A percentile compares a stretch with the other conserved stretches of the same genome.
phyloP scores from a whole-genome alignment of 2,113 vertebrate genomes.

The Noctilio leporinus region DNA sequence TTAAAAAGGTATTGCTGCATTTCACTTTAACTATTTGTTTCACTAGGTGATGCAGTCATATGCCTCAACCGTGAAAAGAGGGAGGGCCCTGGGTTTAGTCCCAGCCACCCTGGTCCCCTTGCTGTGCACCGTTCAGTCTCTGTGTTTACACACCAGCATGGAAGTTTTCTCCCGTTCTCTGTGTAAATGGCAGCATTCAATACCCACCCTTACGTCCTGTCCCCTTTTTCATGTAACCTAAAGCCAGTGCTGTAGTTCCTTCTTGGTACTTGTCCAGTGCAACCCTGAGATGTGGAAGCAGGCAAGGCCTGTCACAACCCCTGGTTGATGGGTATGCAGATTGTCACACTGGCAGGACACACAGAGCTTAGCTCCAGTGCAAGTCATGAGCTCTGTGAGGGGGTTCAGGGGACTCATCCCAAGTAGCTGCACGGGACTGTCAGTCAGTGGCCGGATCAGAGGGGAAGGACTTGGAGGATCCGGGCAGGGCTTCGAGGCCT shows the following conservation, averaged over 20 bases:
- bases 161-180: neutral
- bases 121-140: fast-evolving
- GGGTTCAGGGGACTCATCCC: neutral
- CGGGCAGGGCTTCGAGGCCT: neutral
- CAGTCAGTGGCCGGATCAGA: too few species aligned
- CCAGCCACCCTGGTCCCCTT: too few species aligned
- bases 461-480: too few species aligned
- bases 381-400: neutral
- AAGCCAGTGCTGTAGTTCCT: too few species aligned
- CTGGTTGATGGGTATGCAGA: fast-evolving
- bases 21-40: neutral
- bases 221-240: neutral
- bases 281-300: neutral
- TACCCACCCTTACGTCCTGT: neutral
- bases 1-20: neutral
- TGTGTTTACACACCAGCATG: too few species aligned
- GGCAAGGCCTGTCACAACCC: neutral
- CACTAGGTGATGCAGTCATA: neutral
- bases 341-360: neutral
- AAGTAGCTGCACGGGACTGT: neutral
- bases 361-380: neutral
- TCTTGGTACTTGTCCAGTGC: too few species aligned
- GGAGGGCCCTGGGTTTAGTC: neutral
- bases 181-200: neutral
- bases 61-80: neutral